These are phyloP conservation scores for Blastomussa wellsi DNA, from an alignment of 92 coral and sea anemone species.

Conservation along the genomic window DNA sequence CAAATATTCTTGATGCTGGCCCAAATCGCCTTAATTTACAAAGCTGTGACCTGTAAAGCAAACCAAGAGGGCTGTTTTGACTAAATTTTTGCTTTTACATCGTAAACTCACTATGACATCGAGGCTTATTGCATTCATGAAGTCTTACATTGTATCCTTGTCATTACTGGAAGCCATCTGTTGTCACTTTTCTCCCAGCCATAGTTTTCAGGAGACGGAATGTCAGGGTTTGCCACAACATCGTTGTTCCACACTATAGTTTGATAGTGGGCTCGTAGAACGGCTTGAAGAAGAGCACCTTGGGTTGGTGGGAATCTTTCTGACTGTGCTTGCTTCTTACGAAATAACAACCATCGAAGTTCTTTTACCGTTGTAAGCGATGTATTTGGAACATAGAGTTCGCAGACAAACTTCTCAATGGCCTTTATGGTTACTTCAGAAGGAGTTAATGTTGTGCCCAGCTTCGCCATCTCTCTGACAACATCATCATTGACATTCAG, in stretches of 20 bases:
- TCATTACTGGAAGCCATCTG: constrained; percentile 32
- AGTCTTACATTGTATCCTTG: too few species aligned
- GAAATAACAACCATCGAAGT: constrained; percentile 5
- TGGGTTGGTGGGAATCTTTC: constrained; percentile 30
- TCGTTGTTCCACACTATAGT: constrained; percentile 23
- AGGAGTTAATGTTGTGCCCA: constrained; percentile 39
- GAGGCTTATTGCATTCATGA: too few species aligned
- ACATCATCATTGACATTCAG: constrained; percentile 34
- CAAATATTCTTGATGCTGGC: neutral
- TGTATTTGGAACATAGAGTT: constrained; percentile 47
- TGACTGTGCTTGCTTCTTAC: constrained; percentile 39
- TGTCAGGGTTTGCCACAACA: constrained; percentile 37
- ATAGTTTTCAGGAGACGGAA: constrained; percentile 53
- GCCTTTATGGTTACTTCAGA: constrained; percentile 52
- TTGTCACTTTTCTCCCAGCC: constrained; percentile 46
- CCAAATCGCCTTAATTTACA: too few species aligned
- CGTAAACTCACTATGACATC: too few species aligned
- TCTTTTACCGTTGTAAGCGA: constrained; percentile 25
- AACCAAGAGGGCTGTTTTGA: too few species aligned
- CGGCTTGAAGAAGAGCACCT: constrained; percentile 17
- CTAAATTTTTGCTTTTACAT: too few species aligned
- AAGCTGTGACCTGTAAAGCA: too few species aligned
- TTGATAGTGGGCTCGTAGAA: constrained; percentile 22
- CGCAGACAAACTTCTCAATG: constrained; percentile 57
- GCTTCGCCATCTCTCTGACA: constrained; percentile 43